Percentiles rank a stretch among this genome's conserved stretches.
Conservation (phyloP, 2,888 invertebrate species). For the Sinelater perroti region DNA sequence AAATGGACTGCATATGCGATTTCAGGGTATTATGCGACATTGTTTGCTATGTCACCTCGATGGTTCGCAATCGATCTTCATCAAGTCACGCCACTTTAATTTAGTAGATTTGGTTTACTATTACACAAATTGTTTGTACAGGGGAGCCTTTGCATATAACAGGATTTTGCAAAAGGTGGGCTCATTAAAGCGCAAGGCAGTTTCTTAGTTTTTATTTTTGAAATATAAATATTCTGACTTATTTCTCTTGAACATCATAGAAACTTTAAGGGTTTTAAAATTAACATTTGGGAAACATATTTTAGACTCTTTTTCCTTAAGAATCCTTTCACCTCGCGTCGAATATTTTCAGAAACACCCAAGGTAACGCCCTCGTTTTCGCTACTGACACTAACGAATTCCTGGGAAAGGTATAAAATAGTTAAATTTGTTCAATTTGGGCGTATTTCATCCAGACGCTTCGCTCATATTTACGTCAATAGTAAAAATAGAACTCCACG, state of each 20-base stretch:
- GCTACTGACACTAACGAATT: not conserved
- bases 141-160: not conserved
- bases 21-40: constrained; percentile 12
- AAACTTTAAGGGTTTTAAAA: no score
- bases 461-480: not conserved
- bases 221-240: no score
- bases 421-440: not conserved
- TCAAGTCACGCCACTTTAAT: constrained; percentile 11
- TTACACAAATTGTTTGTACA: constrained; percentile 7
- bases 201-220: no score
- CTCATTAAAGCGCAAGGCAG: no score
- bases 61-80: constrained; percentile 10
- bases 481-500: constrained; percentile 33
- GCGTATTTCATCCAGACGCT: not conserved
- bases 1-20: not conserved
- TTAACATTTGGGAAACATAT: no score
- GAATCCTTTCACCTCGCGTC: no score
- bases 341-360: not conserved
- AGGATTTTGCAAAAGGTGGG: not conserved
- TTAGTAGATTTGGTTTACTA: constrained; percentile 18
- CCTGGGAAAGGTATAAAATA: not conserved
- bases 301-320: no score
- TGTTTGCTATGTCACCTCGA: constrained; percentile 22
- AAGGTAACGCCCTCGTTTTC: no score
- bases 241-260: no score